Evolutionary conservation across 1,140 invertebrate genomes (phyloP).

Genomic region (Psix sp.): DNA sequence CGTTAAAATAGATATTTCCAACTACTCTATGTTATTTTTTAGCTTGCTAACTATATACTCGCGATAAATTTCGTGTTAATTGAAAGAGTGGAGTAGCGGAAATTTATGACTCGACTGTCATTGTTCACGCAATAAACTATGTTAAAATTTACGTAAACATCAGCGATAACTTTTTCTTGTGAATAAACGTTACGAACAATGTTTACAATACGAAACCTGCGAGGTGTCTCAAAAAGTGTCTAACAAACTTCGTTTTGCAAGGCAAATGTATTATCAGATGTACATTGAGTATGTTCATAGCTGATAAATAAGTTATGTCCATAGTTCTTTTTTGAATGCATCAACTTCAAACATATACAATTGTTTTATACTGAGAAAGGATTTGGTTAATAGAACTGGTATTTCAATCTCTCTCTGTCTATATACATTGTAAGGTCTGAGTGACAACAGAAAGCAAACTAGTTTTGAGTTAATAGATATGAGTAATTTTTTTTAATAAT

Average conservation of each 20-base stretch:
- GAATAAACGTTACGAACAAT: slow-evolving; percentile 39
- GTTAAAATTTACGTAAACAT: slow-evolving; percentile 39
- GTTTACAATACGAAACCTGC: slow-evolving; percentile 30
- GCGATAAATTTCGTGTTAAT: slow-evolving; percentile 27
- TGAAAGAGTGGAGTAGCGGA: slow-evolving; percentile 27
- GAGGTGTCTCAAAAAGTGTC: slow-evolving; percentile 45
- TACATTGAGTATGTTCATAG: too few relatives aligned
- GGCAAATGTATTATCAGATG: slow-evolving; percentile 15
- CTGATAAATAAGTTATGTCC: too few relatives aligned
- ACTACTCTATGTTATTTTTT: not conserved
- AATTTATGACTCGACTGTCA: slow-evolving; percentile 33
- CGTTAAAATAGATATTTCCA: slow-evolving; percentile 21
- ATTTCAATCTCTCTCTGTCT: too few relatives aligned
- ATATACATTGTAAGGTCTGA: too few relatives aligned
- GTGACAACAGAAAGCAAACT: too few relatives aligned
- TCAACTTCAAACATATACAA: too few relatives aligned
- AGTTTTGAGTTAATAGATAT: too few relatives aligned
- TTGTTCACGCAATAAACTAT: slow-evolving; percentile 50
- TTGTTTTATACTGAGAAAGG: too few relatives aligned
- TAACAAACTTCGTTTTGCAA: slow-evolving; percentile 25
- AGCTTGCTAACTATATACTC: not conserved
- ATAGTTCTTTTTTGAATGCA: too few relatives aligned
- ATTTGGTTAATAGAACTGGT: too few relatives aligned
- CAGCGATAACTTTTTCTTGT: slow-evolving; percentile 45
- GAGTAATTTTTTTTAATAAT: too few relatives aligned